Conservation (phyloP, 1,140 invertebrate species). For the Sycophila sp. region DNA sequence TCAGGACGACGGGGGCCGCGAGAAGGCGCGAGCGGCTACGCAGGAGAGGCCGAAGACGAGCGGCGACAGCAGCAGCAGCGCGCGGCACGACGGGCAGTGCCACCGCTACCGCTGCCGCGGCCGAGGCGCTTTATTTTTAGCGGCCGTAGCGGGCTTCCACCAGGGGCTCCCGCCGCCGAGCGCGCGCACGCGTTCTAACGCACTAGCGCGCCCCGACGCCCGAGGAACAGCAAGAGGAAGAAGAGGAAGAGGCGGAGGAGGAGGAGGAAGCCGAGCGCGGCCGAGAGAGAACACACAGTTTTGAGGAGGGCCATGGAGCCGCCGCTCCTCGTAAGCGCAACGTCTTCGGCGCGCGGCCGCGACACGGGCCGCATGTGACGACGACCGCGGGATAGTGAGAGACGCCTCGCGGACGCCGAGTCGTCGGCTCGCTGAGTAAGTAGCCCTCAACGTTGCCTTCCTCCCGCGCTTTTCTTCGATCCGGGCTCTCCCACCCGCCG, state of each 20-base stretch:
- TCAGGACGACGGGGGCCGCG: neutral
- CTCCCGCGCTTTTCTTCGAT: neutral
- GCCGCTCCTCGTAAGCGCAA: slow-evolving; percentile 9
- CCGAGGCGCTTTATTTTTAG: slow-evolving; percentile 30
- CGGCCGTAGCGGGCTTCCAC: slow-evolving; percentile 9
- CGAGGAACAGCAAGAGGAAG: neutral
- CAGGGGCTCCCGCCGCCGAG: neutral
- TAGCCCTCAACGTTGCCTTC: neutral
- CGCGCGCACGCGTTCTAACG: neutral
- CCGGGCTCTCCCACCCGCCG: neutral
- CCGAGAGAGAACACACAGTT: too few species aligned
- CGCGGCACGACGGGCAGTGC: slow-evolving; percentile 1
- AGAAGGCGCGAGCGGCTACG: neutral
- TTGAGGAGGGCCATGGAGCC: slow-evolving; percentile 29
- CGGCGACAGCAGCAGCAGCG: neutral
- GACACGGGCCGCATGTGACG: slow-evolving; percentile 24
- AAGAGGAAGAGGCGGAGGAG: neutral
- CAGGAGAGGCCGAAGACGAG: neutral
- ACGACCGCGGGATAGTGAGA: slow-evolving; percentile 8
- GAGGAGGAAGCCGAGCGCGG: neutral
- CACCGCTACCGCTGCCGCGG: neutral
- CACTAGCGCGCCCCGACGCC: neutral
- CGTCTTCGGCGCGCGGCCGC: slow-evolving; percentile 5
- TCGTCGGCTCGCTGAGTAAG: slow-evolving; percentile 30
- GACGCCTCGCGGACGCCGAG: slow-evolving; percentile 22